Conservation (phyloP, 2,888 invertebrate species). For the Ophion slaviceki region DNA sequence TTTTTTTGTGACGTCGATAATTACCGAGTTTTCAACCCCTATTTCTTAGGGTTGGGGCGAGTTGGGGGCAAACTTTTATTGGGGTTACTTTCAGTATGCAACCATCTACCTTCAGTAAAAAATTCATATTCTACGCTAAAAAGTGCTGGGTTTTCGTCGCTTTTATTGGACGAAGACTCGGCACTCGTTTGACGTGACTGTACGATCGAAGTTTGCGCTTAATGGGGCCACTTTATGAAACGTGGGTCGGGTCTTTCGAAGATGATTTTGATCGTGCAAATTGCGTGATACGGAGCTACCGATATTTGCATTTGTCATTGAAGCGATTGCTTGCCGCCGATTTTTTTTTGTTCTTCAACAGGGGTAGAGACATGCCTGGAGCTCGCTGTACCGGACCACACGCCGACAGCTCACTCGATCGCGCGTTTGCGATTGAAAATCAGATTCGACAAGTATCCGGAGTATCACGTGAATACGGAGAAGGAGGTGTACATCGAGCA, state of each 20-base stretch:
- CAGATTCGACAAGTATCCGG: slow-evolving; percentile 81
- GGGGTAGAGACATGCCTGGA: slow-evolving; percentile 80
- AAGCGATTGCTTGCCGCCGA: slow-evolving; percentile 12
- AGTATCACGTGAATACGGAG: slow-evolving; percentile 81
- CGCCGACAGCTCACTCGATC: slow-evolving; percentile 73
- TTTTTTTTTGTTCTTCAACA: slow-evolving; percentile 56
- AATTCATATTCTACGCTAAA: too few species aligned
- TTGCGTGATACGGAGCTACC: background rate
- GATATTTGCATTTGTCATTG: slow-evolving; percentile 33
- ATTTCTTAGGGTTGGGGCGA: too few species aligned
- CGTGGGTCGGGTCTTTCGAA: slow-evolving; percentile 15
- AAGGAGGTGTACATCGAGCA: slow-evolving; percentile 84
- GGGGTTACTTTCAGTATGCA: too few species aligned
- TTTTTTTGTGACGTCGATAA: too few species aligned
- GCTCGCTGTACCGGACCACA: slow-evolving; percentile 75
- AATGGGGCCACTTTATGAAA: slow-evolving; percentile 23
- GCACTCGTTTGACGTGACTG: background rate
- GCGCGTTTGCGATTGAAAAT: slow-evolving; percentile 76
- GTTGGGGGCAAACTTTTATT: too few species aligned
- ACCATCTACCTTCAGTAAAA: too few species aligned
- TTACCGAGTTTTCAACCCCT: too few species aligned
- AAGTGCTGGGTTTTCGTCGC: too few species aligned
- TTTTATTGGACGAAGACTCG: background rate
- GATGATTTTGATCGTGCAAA: slow-evolving; percentile 11
- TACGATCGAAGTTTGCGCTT: slow-evolving; percentile 7